Conservation (phyloP, 2,888 invertebrate species). For the Smittia aterrima region DNA sequence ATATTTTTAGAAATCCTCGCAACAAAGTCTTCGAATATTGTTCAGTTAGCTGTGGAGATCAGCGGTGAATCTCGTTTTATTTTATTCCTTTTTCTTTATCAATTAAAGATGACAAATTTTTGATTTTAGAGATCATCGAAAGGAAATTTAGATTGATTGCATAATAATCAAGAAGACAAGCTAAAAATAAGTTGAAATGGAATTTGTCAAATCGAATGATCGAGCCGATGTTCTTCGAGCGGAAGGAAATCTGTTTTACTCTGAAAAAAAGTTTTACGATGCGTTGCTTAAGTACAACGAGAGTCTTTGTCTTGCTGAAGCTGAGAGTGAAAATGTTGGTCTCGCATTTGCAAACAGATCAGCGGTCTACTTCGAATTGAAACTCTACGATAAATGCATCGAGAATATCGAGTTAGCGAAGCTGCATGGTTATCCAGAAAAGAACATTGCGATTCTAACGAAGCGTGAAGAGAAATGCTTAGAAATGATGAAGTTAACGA, state of each 20-base stretch:
- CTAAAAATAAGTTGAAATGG: neutral
- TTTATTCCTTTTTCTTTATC: too few relatives aligned
- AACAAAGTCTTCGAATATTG: too few relatives aligned
- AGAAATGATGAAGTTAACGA: conserved; percentile 45
- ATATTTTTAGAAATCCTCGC: too few relatives aligned
- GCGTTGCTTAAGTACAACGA: conserved; percentile 61
- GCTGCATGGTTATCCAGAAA: conserved; percentile 58
- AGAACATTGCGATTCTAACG: conserved; percentile 57
- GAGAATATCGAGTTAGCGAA: conserved; percentile 67
- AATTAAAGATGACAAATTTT: too few relatives aligned
- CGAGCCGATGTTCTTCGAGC: neutral
- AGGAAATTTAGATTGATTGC: too few relatives aligned
- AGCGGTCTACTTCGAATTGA: conserved; percentile 65
- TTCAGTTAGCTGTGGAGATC: too few relatives aligned
- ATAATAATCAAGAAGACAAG: too few relatives aligned
- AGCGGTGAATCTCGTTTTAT: too few relatives aligned
- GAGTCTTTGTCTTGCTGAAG: conserved; percentile 63
- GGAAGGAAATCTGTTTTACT: conserved; percentile 15
- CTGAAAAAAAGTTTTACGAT: conserved; percentile 44
- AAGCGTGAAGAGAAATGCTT: conserved; percentile 60
- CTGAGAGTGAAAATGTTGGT: conserved; percentile 47
- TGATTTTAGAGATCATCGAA: too few relatives aligned
- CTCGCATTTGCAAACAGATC: conserved; percentile 60
- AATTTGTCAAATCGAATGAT: conserved; percentile 15
- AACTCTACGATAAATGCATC: conserved; percentile 65